Conservation (phyloP, 2,797 vertebrate genomes). For the Dicrostonyx torquatus region DNA sequence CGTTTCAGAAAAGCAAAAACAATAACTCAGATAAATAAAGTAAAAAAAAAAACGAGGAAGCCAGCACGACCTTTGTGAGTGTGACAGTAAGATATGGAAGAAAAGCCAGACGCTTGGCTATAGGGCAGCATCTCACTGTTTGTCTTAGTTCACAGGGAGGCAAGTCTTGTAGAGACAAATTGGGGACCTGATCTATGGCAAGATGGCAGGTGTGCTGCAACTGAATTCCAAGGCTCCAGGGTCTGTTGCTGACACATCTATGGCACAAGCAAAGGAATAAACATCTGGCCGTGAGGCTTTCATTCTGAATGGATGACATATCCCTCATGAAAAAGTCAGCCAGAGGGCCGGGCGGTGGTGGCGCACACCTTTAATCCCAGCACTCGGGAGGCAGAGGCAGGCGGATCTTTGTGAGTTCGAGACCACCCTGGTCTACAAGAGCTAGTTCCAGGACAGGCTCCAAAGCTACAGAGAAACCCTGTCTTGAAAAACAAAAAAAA, state of each 20-base stretch:
- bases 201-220: neutral
- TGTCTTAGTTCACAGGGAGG: neutral
- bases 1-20: conserved; percentile 31
- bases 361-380: too few species aligned
- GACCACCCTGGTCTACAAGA: too few species aligned
- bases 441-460: too few species aligned
- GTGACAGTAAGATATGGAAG: neutral
- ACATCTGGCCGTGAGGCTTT: neutral
- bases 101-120: neutral
- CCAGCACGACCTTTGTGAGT: neutral
- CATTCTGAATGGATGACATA: neutral
- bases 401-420: too few species aligned
- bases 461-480: too few species aligned
- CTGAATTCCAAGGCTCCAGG: neutral
- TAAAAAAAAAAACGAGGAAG: neutral
- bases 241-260: neutral
- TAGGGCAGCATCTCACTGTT: neutral
- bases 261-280: neutral
- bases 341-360: too few species aligned
- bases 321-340: neutral
- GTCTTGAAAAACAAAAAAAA: too few species aligned
- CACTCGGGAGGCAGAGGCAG: too few species aligned
- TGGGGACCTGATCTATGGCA: neutral
- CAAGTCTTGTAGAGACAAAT: neutral
- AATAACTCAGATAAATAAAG: neutral